Evolutionary conservation across 2,797 vertebrate species (phyloP).

Genomic region (Naso thynnoides): DNA sequence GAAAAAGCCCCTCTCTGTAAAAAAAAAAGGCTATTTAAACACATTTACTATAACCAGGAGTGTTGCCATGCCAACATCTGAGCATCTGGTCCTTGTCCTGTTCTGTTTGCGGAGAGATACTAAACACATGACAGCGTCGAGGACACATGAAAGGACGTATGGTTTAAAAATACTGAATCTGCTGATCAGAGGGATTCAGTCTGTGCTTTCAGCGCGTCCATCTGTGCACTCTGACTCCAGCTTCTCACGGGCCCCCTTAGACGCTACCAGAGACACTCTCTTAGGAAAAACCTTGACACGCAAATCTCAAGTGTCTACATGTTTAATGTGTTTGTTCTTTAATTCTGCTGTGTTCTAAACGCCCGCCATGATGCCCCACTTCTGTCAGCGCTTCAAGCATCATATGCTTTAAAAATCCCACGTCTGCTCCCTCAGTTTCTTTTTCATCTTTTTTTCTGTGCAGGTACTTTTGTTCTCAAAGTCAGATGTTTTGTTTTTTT

Average conservation of each 20-base stretch:
- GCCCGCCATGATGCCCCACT: constrained; percentile 13
- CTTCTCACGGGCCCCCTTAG: constrained; percentile 13
- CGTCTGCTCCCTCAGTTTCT: not conserved
- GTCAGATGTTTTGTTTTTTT: not conserved
- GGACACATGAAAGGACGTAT: not conserved
- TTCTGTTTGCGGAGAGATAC: constrained; percentile 1
- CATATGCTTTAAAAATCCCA: constrained; percentile 11
- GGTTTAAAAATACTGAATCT: constrained; percentile 45
- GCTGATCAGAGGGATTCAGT: constrained; percentile 25
- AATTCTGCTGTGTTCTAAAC: constrained; percentile 24
- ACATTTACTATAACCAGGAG: constrained; percentile 1
- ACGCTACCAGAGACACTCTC: not conserved
- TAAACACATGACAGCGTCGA: constrained; percentile 5
- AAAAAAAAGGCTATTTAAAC: not conserved
- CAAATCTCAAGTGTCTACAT: constrained; percentile 15
- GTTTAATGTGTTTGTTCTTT: constrained; percentile 19
- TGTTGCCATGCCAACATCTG: not conserved
- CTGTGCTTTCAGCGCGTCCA: constrained; percentile 23
- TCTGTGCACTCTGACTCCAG: constrained; percentile 27
- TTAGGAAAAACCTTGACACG: constrained; percentile 36
- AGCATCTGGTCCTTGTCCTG: constrained; percentile 1
- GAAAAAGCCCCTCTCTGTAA: too few species aligned
- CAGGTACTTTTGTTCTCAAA: not conserved
- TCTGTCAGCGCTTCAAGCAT: constrained; percentile 22
- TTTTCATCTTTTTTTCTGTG: not conserved